Base-by-base conservation (phyloP, 2,113 vertebrate genomes). In the Cygnus buccinator region DNA sequence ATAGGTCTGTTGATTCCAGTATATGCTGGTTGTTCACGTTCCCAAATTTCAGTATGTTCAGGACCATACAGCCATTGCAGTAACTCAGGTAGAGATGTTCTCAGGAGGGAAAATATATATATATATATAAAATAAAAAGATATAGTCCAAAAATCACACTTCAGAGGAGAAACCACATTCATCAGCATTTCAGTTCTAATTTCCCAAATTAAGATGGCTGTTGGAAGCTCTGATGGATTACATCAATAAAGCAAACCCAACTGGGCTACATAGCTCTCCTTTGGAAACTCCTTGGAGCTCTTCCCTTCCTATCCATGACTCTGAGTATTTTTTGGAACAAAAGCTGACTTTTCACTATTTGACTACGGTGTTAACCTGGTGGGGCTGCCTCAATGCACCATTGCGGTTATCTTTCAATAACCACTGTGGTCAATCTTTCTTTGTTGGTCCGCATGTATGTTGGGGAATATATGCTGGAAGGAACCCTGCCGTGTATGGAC, bases 391-490 rank as follows among this genome's bases (percentile, higher is more conserved):
- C 61, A 66, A 85, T 82, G 29, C 26, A 52, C 16, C 18, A 66
- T 28, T 29, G 59, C 39, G 77, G 4, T 66, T 37, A 39, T 50
- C 50, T 43, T 84, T 72, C 54, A 71, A 0, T 28, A 74, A 74
- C 6, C 85, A 48, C 35, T 65, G 50, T 2, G 1, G 11, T 68
- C 0, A 0, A 39, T 19, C 33, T 58, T 74, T 71, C 73, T 48
- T 58, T 41, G 29, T 65, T 89, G 31, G 35, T 63, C 13, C 43
- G 37, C 19, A 16, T 6, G 31, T 15, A 39, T n/a, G 78, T 18
- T 15, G 28, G 82, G 20, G 31, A 90, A 25, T 31, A 57, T 8
- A 41, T 17, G 10, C 73, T 48, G 35, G 52, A 91, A 82, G 43
- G 65, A 90, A 76, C n/a, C 6, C 33, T 68, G 39, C 19, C 33